phyloP scores from a whole-genome alignment of 2,888 invertebrate genomes.

The Nomada lathburiana region DNA sequence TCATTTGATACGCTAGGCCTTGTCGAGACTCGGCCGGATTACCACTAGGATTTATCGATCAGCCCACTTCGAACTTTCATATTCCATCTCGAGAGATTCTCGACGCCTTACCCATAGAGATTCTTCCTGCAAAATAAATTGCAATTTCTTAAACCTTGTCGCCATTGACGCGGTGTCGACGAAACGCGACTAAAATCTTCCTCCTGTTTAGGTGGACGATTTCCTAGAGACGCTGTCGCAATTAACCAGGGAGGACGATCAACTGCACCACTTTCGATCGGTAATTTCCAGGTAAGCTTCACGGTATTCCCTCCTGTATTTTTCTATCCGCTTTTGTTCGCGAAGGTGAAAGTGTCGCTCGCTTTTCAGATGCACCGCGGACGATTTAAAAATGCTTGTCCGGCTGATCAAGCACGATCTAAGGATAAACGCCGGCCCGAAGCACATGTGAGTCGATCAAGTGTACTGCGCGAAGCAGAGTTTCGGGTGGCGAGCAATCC shows the following conservation, averaged over 20 bases:
- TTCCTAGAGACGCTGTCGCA: slow-evolving; percentile 90
- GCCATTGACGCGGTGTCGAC: no score
- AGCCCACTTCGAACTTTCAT: not conserved
- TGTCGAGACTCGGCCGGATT: not conserved
- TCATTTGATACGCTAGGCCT: not conserved
- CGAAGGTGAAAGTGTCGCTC: not conserved
- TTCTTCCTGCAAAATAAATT: no score
- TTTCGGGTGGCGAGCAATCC: no score
- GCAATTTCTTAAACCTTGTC: not conserved
- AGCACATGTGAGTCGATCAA: slow-evolving; percentile 89
- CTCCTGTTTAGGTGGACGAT: slow-evolving; percentile 86
- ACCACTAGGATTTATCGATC: not conserved
- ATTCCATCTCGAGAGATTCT: not conserved
- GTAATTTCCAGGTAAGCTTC: slow-evolving; percentile 86
- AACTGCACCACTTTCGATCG: slow-evolving; percentile 90
- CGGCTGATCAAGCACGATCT: slow-evolving; percentile 96
- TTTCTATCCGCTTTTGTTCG: not conserved
- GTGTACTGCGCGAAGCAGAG: no score
- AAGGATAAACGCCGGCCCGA: slow-evolving; percentile 95
- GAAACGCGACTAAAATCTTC: not conserved
- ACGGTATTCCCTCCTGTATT: not conserved
- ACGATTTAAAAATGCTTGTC: slow-evolving; percentile 94
- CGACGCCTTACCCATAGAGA: not conserved
- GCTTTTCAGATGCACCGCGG: slow-evolving; percentile 88
- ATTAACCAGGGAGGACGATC: slow-evolving; percentile 95